Percentiles rank a stretch among this genome's conserved stretches.
These are phyloP conservation scores for Rhincodon typus DNA, from an alignment of 2,797 vertebrate genomes.

Conservation along the genomic window DNA sequence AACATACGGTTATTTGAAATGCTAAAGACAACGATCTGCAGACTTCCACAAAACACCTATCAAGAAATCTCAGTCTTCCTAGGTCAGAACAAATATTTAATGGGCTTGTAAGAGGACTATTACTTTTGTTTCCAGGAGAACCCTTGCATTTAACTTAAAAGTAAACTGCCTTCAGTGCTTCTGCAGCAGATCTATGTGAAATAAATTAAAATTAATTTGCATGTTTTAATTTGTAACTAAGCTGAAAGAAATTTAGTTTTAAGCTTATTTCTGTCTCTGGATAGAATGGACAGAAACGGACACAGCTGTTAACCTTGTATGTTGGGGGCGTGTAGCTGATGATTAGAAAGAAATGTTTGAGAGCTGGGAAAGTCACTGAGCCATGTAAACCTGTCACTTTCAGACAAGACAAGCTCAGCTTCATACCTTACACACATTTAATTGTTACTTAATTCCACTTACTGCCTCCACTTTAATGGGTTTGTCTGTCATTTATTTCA, in stretches of 20 bases:
- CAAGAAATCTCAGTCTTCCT: too few relatives aligned
- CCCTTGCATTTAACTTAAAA: background rate
- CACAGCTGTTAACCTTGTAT: background rate
- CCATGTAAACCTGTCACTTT: background rate
- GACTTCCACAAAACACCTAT: too few relatives aligned
- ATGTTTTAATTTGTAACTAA: background rate
- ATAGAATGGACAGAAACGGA: background rate
- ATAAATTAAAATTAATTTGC: background rate
- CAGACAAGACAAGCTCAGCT: background rate
- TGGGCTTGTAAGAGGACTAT: background rate
- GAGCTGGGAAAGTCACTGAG: background rate
- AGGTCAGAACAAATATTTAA: background rate
- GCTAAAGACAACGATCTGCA: too few relatives aligned
- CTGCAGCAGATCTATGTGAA: background rate
- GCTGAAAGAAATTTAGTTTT: background rate
- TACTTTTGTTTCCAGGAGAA: background rate
- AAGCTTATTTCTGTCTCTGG: background rate
- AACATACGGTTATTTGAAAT: background rate
- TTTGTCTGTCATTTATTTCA: background rate
- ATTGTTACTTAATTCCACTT: background rate
- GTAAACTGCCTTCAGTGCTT: background rate
- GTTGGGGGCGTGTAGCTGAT: background rate
- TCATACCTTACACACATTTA: background rate
- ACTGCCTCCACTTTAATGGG: background rate
- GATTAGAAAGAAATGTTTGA: background rate